Evolutionary conservation across 2,113 vertebrate genomes (phyloP).

Genomic region (Chionodraco myersi): DNA sequence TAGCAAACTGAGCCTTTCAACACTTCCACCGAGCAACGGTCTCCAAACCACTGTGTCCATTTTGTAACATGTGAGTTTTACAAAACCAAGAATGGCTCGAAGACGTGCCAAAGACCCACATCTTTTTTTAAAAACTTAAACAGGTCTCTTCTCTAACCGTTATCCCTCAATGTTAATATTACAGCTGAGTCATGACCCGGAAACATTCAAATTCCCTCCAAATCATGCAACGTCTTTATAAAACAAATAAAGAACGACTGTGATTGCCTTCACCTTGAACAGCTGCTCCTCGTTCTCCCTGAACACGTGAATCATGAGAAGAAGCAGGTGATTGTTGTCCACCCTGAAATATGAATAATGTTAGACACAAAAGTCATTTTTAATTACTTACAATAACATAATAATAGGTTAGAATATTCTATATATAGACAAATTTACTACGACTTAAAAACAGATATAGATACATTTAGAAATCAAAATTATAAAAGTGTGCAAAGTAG

Average conservation of each 20-base stretch:
- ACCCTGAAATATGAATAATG: constrained; percentile 84
- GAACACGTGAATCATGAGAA: constrained; percentile 98
- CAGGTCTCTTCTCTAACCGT: no score
- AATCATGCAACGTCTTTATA: background rate
- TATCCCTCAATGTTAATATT: background rate
- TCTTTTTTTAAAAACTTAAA: no score
- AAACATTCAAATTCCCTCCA: background rate
- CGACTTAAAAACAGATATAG: no score
- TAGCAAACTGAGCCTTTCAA: constrained; percentile 34
- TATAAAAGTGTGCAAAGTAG: no score
- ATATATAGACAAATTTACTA: no score
- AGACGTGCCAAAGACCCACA: background rate
- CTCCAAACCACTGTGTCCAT: constrained; percentile 35
- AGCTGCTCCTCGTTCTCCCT: constrained; percentile 97
- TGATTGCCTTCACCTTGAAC: constrained; percentile 86
- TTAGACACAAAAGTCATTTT: constrained; percentile 14
- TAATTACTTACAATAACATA: no score
- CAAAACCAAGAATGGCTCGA: background rate
- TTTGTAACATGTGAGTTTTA: constrained; percentile 8
- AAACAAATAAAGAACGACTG: background rate
- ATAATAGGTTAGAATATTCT: no score
- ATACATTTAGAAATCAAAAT: no score
- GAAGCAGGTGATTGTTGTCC: constrained; percentile 97
- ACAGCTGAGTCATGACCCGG: background rate
- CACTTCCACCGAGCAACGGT: constrained; percentile 35